Conservation (phyloP, 2,113 vertebrate genomes). For the Plotosus lineatus region DNA sequence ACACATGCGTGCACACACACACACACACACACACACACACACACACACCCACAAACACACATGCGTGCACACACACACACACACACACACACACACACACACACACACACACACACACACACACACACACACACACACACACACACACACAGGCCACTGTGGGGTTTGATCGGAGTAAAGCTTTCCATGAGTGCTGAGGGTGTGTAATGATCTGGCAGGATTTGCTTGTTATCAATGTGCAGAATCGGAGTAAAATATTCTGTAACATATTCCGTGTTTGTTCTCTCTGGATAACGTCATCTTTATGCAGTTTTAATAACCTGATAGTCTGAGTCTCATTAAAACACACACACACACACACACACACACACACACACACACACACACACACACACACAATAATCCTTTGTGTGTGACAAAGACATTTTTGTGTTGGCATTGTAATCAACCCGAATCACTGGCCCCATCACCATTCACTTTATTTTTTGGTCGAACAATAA, state of each 20-base stretch:
- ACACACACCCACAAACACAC: not conserved
- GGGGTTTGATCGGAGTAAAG: not conserved
- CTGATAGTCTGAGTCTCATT: not conserved
- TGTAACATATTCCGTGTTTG: not conserved
- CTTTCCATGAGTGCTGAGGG: constrained; percentile 13
- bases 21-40: not conserved
- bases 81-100: constrained; percentile 6
- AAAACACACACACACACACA: not conserved
- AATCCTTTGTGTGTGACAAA: not conserved
- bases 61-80: constrained; percentile 11
- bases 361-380: too few relatives aligned
- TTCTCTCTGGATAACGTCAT: not conserved
- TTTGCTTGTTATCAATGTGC: constrained; percentile 4
- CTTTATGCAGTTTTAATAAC: not conserved
- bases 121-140: not conserved
- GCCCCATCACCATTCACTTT: not conserved
- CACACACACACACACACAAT: not conserved
- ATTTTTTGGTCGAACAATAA: too few relatives aligned
- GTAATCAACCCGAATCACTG: not conserved
- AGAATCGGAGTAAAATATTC: constrained; percentile 11
- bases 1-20: constrained; percentile 17
- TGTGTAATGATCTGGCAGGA: constrained; percentile 25
- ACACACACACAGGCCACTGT: not conserved
- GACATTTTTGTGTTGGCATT: not conserved
- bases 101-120: constrained; percentile 3